These are phyloP conservation scores for Picus viridis DNA, from an alignment of 2,797 vertebrate genomes.

Conservation along the genomic window DNA sequence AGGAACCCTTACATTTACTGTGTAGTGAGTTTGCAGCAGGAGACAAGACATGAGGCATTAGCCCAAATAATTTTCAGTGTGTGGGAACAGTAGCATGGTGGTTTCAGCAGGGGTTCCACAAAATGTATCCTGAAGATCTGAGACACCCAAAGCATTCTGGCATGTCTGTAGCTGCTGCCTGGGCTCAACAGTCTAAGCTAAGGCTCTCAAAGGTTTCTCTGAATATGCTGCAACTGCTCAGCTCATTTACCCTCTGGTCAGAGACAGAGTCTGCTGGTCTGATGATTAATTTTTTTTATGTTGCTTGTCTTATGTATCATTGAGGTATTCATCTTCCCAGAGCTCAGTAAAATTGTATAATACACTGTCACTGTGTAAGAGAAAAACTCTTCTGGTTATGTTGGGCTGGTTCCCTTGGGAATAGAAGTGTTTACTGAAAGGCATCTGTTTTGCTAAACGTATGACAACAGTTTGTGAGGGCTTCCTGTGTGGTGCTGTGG, in stretches of 20 bases:
- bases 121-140: neutral
- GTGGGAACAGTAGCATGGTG: neutral
- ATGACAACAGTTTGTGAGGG: fast-evolving
- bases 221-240: neutral
- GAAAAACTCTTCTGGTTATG: neutral
- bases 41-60: neutral
- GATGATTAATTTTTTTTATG: neutral
- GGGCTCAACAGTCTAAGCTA: neutral
- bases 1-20: neutral
- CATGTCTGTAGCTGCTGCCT: neutral
- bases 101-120: neutral
- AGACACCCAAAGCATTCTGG: neutral
- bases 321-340: neutral
- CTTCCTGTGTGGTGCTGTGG: neutral
- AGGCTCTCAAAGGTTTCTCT: neutral
- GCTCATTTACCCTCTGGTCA: neutral
- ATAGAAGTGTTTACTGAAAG: neutral
- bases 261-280: neutral
- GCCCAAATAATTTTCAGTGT: neutral
- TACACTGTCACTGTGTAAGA: neutral
- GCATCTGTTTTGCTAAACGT: neutral
- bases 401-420: neutral
- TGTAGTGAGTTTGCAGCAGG: neutral
- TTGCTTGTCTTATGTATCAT: neutral
- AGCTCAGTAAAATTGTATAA: neutral